phyloP scores from a whole-genome alignment of 2,888 invertebrate species.

The Tiphia femorata region DNA sequence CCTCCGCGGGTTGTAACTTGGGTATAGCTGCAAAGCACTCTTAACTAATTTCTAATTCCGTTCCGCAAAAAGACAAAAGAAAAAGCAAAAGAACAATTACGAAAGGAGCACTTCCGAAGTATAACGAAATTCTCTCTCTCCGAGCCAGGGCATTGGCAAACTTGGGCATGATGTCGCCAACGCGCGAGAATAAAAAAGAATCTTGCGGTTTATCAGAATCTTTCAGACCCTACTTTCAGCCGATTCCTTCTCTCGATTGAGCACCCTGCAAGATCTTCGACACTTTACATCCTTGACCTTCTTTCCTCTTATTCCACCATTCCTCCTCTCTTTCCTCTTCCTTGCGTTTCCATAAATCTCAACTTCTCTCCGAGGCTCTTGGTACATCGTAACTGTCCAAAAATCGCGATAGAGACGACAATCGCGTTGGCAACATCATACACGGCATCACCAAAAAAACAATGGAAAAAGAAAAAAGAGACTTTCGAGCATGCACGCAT shows the following conservation, averaged over 20 bases:
- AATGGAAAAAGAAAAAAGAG: constrained; percentile 15
- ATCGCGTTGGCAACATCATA: constrained; percentile 68
- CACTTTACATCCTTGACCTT: no score
- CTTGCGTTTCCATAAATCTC: no score
- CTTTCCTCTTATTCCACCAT: no score
- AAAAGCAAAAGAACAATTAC: no score
- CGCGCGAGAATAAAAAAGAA: constrained; percentile 45
- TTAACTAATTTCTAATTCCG: constrained; percentile 60
- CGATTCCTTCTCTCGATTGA: constrained; percentile 24
- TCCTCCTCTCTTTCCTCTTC: no score
- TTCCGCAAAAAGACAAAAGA: constrained; percentile 47
- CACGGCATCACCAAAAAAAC: constrained; percentile 63
- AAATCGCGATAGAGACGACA: no score
- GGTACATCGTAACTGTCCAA: constrained; percentile 10
- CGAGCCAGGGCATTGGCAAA: constrained; percentile 93
- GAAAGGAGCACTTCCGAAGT: constrained; percentile 49
- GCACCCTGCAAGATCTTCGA: no score
- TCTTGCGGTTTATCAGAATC: constrained; percentile 20
- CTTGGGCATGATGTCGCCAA: constrained; percentile 69
- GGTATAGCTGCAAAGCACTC: constrained; percentile 65
- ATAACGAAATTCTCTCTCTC: constrained; percentile 59
- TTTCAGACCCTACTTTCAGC: constrained; percentile 30
- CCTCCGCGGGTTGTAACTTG: constrained; percentile 43
- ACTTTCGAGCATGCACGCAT: constrained; percentile 66
- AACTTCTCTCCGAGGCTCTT: no score